Base-by-base conservation (phyloP, 2,888 invertebrate species). In the Chalcosyrphus nemorum region DNA sequence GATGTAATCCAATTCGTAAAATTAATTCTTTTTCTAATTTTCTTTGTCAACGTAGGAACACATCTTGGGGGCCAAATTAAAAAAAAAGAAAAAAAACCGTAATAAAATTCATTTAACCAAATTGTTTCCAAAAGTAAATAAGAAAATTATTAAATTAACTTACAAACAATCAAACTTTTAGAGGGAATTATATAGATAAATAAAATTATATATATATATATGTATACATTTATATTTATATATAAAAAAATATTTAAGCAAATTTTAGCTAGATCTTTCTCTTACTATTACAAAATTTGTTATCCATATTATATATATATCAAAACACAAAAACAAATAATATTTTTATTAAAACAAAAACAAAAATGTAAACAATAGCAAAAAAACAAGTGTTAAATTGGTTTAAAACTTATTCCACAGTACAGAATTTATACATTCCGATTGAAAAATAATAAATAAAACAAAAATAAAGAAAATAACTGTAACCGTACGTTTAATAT, bases 371-470 rank as follows among this genome's bases (percentile, higher is more conserved):
- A 71, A 80, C 38, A 57, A 77, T 21, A 72, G 52, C n/a, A n/a
- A 17, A 70, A 71, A 24, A 72, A 59, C 38, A 66, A 59, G 59
- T 71, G 65, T 77, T 82, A 52, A 85, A 85, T 85, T 85, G 81
- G 81, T 85, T 85, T 45, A 47, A n/a, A n/a, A 85, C 47, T 81
- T 81, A 85, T 85, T 85, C 85, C 85, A 81, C 81, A 76, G 54
- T 85, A 85, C 75, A 85, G 85, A 85, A 85, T 85, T 71, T 85
- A 85, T 81, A 85, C 85, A 85, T 85, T 85, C 85, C 85, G 85
- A 75, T 78, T 45, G n/a, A n/a, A n/a, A n/a, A n/a, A n/a, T n/a
- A n/a, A n/a, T n/a, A n/a, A n/a, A n/a, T n/a, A n/a, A n/a, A n/a
- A n/a, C n/a, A 13, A 57, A 63, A 77, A 56, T 21, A n/a, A 35